Base-by-base conservation (phyloP, 1,140 invertebrate genomes). In the Macrobrachium rosenbergii region DNA sequence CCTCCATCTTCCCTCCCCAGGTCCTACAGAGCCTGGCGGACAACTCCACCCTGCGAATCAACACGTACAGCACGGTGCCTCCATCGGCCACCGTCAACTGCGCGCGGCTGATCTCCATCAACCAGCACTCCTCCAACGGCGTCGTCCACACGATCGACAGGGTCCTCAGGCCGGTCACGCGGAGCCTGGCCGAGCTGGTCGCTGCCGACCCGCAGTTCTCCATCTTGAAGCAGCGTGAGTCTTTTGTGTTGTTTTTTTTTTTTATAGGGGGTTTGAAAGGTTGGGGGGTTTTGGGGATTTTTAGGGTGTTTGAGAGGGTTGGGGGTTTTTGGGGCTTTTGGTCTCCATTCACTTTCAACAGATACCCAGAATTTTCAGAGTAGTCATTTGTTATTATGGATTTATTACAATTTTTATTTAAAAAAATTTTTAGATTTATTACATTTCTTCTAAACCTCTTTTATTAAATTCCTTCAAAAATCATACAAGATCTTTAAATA, bases 21-120 rank as follows among this genome's bases (percentile, higher is more conserved):
- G 90, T 93, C 12, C 78, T 93, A 8, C 90, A 91, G 16, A 94
- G 93, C 64, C 91, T 92, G 81, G 92, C 93, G 87, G 90, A 92
- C 7, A 92, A 93, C 81, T 93, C 93, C 82, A 92, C 92, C 62
- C 93, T 94, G 80, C 92, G 94, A 75, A 93, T 95, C 88, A 95
- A 95, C 90, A 92, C 93, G 60, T 95, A 94, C 91, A 92, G 93
- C 83, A 91, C 92, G 17, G 90, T 90, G 72, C 89, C 91, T 81
- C 91, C 92, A 89, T 82, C 92, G 91, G 89, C 92, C 73, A 94
- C 94, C 17, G 93, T 93, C 21, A 94, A 94, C 89, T 94, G 94
- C 90, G 92, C 93, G 60, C 92, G 91, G 62, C 69, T 93, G 14
- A 91, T 88, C 17, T 78, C 63, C 6, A 79, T 87, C 17, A 92